Evolutionary conservation across 1,140 invertebrate genomes (phyloP).

Genomic region (Bombyx mori): DNA sequence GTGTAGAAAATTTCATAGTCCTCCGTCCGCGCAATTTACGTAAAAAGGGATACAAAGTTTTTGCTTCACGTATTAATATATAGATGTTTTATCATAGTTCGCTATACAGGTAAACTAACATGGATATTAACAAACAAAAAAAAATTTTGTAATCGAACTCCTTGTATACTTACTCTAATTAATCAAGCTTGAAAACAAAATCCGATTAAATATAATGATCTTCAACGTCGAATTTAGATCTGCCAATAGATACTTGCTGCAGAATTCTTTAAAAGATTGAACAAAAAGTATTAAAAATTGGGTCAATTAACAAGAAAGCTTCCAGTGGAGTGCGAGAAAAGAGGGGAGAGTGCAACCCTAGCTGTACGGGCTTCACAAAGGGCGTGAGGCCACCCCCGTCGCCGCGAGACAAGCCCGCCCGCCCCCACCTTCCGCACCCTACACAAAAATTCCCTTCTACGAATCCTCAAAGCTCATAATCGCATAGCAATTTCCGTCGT

Average conservation of each 20-base stretch:
- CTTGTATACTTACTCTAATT: too few relatives aligned
- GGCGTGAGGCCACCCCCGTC: constrained; percentile 42
- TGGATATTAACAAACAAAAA: too few relatives aligned
- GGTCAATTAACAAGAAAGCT: constrained; percentile 61
- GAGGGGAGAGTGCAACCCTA: constrained; percentile 25
- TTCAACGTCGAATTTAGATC: constrained; percentile 34
- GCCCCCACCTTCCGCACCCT: constrained; percentile 13
- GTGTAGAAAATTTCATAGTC: too few relatives aligned
- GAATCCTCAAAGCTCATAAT: constrained; percentile 26
- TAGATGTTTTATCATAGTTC: too few relatives aligned
- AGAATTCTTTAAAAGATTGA: constrained; percentile 18
- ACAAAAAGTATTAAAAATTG: constrained; percentile 43
- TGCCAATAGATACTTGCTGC: constrained; percentile 17
- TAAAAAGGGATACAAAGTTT: too few relatives aligned
- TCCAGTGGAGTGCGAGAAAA: constrained; percentile 30
- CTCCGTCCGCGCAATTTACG: too few relatives aligned
- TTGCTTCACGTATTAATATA: too few relatives aligned
- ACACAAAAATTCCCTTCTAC: constrained; percentile 13
- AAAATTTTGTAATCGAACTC: too few relatives aligned
- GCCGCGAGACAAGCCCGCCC: constrained; percentile 27
- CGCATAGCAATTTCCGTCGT: constrained; percentile 14
- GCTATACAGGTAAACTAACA: too few relatives aligned
- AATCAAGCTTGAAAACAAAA: too few relatives aligned
- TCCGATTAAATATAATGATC: constrained; percentile 22
- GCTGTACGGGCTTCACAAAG: constrained; percentile 42